Evolutionary conservation across 2,888 invertebrate species (phyloP).

Genomic region (Petrolisthes manimaculis): DNA sequence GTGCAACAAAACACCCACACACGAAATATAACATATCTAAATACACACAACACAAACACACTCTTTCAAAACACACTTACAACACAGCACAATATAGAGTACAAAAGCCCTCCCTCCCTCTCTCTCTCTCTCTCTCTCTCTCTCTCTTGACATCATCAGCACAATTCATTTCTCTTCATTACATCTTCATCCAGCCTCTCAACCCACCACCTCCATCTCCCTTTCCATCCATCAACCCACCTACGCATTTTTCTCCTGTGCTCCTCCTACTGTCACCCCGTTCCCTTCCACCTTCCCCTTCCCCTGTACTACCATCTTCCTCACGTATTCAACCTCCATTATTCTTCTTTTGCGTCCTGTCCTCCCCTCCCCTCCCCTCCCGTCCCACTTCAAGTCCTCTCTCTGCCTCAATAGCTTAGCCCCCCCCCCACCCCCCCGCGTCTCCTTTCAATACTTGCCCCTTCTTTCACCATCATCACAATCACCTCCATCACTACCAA

Average conservation of each 20-base stretch:
- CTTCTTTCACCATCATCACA: not conserved
- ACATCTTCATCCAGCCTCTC: not conserved
- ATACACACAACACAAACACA: too few relatives aligned
- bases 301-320: not conserved
- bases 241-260: not conserved
- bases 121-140: not conserved
- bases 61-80: too few relatives aligned
- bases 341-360: not conserved
- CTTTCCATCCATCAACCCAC: not conserved
- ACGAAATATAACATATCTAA: too few relatives aligned
- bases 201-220: not conserved
- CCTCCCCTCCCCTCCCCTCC: not conserved
- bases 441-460: not conserved
- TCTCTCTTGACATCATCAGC: not conserved
- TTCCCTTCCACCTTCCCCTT: not conserved
- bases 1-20: too few relatives aligned
- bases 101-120: too few relatives aligned
- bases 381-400: not conserved
- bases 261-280: too few relatives aligned
- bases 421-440: not conserved
- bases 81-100: too few relatives aligned
- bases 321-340: not conserved
- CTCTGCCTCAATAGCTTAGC: not conserved
- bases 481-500: not conserved
- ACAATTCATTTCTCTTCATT: not conserved